These are phyloP conservation scores for Pachyuromys duprasi DNA, from an alignment of 2,797 vertebrate species.

Conservation along the genomic window DNA sequence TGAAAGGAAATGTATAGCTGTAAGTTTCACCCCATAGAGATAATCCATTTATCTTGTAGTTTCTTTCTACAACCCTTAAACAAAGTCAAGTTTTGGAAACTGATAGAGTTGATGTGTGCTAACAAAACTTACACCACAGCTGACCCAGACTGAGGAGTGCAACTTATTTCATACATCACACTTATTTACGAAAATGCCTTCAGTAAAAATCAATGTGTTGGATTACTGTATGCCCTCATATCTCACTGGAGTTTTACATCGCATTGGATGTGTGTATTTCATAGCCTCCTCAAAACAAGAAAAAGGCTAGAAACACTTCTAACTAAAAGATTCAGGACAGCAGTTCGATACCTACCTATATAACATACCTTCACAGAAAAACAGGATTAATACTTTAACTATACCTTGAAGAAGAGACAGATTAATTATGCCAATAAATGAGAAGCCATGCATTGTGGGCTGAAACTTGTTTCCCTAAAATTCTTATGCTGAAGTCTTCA, in stretches of 20 bases:
- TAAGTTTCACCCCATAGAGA: not conserved
- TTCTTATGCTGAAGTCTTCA: not conserved
- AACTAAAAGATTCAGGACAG: slow-evolving; percentile 6
- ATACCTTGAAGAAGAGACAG: not conserved
- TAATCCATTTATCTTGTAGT: not conserved
- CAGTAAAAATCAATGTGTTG: not conserved
- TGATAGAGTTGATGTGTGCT: not conserved
- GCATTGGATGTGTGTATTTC: not conserved
- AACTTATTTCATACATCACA: not conserved
- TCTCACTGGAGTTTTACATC: not conserved
- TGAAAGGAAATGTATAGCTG: slow-evolving; percentile 3
- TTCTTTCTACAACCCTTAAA: slow-evolving; percentile 22
- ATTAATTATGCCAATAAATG: not conserved
- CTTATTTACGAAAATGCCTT: not conserved
- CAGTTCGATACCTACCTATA: not conserved
- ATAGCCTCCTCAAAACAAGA: slow-evolving; percentile 20
- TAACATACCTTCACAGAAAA: not conserved
- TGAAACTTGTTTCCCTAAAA: not conserved
- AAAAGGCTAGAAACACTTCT: not conserved
- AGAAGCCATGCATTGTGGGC: not conserved
- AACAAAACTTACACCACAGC: not conserved
- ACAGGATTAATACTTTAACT: not conserved
- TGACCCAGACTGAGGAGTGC: not conserved
- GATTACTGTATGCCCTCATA: not conserved
- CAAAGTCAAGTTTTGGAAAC: slow-evolving; percentile 8